Evolutionary conservation across 2,888 invertebrate species (phyloP), one percentile per base, ranked within the genome.

Genomic region (Diarsia brunnea): DNA sequence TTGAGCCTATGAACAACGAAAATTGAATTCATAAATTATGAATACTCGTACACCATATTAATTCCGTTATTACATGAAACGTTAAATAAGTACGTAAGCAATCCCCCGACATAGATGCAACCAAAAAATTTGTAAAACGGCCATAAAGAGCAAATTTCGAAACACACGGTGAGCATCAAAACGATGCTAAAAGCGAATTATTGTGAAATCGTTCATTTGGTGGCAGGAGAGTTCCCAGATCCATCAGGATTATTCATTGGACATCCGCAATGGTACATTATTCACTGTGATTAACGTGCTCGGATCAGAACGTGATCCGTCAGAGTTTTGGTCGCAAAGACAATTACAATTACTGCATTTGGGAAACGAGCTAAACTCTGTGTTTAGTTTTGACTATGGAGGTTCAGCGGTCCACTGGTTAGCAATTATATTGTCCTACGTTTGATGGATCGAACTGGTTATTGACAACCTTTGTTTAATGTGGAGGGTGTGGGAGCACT

Each of bases 261-360:
- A 85, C 85, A 84, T 87, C 77, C 88, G 80, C 86, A 89, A 85
- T 82, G 88, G 88, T 88, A 88, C 90, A 92, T 92, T 90, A 92
- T 92, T 92, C 91, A 91, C 83, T 83, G 89, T 92, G 93, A 93
- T 91, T 92, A 91, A 93, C 90, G 90, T 90, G 70, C 84, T 87
- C 82, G 87, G 90, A 89, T 91, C 88, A 82, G 86, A 83, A 80
- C 84, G 88, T 86, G 87, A 89, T 89, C 87, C 85, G 87, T 88
- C 84, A 90, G 84, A 84, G 86, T 83, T 83, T 86, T 84, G 82
- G 86, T 73, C 75, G 81, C 79, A 80, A 79, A 83, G 87, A 84
- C 82, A 83, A 87, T 86, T 87, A 89, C 88, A 87, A 88, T 90
- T 87, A 79, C 76, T 71, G 75, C 71, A 73, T 82, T 74, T 69